Evolutionary conservation across 2,113 vertebrate genomes (phyloP).

Genomic region (Pseudorectes ferrugineus): DNA sequence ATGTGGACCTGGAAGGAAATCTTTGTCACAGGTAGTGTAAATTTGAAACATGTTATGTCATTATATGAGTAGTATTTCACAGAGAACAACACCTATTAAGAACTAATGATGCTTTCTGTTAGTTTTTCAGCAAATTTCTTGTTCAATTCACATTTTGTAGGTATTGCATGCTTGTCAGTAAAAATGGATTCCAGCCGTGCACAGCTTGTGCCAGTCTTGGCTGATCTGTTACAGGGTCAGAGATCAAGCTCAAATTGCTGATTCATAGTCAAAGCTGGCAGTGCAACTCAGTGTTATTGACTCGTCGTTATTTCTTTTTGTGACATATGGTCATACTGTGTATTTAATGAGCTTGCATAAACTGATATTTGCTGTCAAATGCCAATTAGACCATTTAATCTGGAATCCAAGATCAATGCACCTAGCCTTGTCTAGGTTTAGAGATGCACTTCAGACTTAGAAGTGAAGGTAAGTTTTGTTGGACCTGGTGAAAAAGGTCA

Average conservation of each 20-base stretch:
- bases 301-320: background rate
- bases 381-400: background rate
- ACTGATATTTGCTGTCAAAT: background rate
- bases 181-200: background rate
- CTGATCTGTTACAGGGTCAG: background rate
- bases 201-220: background rate
- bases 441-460: background rate
- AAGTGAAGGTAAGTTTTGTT: background rate
- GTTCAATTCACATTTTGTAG: background rate
- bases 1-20: background rate
- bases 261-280: background rate
- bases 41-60: background rate
- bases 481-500: background rate
- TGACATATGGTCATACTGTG: background rate
- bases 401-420: background rate
- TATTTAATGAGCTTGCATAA: background rate
- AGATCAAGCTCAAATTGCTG: background rate
- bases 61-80: background rate
- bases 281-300: background rate
- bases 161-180: background rate
- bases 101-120: background rate
- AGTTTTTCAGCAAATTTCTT: background rate
- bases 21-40: background rate
- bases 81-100: background rate
- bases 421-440: background rate